phyloP scores from a whole-genome alignment of 2,888 invertebrate species.

The Campoplex nolae region DNA sequence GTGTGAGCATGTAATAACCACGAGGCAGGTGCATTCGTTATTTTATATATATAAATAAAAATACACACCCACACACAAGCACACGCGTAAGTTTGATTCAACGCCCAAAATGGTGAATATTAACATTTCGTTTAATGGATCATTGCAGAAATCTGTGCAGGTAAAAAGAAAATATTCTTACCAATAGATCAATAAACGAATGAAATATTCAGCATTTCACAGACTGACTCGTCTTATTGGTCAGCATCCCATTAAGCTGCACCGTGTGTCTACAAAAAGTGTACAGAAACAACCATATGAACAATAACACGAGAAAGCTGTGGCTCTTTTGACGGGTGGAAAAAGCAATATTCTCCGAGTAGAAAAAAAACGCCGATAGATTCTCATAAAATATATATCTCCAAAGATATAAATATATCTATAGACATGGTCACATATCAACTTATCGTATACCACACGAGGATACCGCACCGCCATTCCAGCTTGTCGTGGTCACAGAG shows the following conservation, averaged over 20 bases:
- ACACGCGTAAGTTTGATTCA: background rate
- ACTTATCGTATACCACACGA: conserved; percentile 38
- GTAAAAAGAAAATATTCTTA: background rate
- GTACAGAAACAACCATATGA: conserved; percentile 24
- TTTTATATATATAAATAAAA: conserved; percentile 32
- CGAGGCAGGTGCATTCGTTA: conserved; percentile 47
- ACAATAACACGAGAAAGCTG: conserved; percentile 64
- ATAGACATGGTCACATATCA: conserved; percentile 57
- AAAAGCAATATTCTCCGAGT: conserved; percentile 74
- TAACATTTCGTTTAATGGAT: no score
- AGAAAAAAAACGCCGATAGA: conserved; percentile 38
- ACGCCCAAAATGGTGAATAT: background rate
- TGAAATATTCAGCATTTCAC: background rate
- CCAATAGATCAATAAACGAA: background rate
- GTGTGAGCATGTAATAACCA: conserved; percentile 63
- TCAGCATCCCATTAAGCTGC: background rate
- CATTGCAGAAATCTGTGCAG: background rate
- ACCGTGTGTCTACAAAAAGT: background rate
- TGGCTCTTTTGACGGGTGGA: conserved; percentile 44
- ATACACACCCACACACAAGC: background rate
- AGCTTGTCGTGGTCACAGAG: conserved; percentile 41
- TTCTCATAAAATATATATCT: conserved; percentile 17
- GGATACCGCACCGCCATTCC: conserved; percentile 43
- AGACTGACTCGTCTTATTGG: background rate
- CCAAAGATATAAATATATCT: conserved; percentile 47